phyloP scores from a whole-genome alignment of 2,797 vertebrate species.

The Mycteria americana region DNA sequence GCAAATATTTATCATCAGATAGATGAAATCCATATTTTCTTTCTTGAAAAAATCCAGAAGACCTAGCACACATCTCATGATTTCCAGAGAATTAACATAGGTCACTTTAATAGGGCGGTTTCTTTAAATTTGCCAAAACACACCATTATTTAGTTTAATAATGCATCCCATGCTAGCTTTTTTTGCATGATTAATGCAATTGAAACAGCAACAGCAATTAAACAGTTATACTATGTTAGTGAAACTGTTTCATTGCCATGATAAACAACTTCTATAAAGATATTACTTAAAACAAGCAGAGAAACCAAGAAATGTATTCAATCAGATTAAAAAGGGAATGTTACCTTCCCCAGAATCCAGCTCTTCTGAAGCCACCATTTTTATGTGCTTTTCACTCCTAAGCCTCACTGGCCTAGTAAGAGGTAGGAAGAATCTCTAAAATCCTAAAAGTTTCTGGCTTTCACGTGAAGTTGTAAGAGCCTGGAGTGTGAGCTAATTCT shows the following conservation, averaged over 20 bases:
- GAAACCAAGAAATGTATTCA: background rate
- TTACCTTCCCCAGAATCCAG: background rate
- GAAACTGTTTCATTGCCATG: background rate
- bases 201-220: background rate
- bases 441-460: background rate
- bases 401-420: background rate
- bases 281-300: background rate
- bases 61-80: background rate
- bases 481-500: background rate
- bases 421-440: background rate
- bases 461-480: background rate
- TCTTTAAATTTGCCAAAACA: background rate
- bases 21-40: background rate
- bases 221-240: background rate
- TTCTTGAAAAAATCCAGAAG: background rate
- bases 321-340: background rate
- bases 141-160: background rate
- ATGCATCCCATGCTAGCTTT: background rate
- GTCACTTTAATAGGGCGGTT: background rate
- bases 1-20: background rate
- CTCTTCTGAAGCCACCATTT: background rate
- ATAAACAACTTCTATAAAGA: background rate
- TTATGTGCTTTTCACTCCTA: background rate
- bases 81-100: background rate
- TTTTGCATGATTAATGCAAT: background rate